Evolutionary conservation across 92 coral and sea anemone genomes (phyloP), one percentile per base, ranked within the genome.

Genomic region (Pocillopora grandis): DNA sequence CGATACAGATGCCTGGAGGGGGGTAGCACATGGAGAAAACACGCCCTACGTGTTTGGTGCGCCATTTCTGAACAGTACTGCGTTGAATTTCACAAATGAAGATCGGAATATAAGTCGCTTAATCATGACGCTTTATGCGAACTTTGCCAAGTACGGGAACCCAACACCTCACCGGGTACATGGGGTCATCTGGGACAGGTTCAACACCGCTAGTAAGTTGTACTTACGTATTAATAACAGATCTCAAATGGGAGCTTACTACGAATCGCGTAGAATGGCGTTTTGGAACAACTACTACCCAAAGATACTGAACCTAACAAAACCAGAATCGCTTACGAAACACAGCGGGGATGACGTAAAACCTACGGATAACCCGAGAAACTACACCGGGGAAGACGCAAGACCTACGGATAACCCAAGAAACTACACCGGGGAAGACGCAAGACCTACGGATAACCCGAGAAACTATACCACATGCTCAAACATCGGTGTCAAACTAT

Each of bases 231-330:
- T 92, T 31, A 85, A 87, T 17, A 76, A 69, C 63, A 71, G 52
- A 37, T 91, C 95, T 55, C 78, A 89, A 65, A 76, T 92, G 73
- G 72, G 67, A 31, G 63, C 79, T 23, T 64, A 80, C 23, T 92
- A 74, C 68, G 80, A 90, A 58, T 93, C 95, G 27, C 84, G 79
- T 12, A 87, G 95, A 84, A 83, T 92, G 87, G 93, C 95, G 21
- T 90, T 92, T 49, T 92, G 95, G 95, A 92, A 89, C 78, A 74
- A 76, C 67, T 89, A 89, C 87, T 76, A 82, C n/a, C 93, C 90
- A 9, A 88, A 66, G 60, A 31, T 92, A 42, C 18, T 71, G 13
- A 75, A 82, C 58, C 70, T 66, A 42, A 75, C 90, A 37, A 73
- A 79, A 18, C 65, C 52, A 42, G 52, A 7, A 42, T 42, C 52